Conservation (phyloP, 2,113 vertebrate genomes). For the Gopherus evgoodei region DNA sequence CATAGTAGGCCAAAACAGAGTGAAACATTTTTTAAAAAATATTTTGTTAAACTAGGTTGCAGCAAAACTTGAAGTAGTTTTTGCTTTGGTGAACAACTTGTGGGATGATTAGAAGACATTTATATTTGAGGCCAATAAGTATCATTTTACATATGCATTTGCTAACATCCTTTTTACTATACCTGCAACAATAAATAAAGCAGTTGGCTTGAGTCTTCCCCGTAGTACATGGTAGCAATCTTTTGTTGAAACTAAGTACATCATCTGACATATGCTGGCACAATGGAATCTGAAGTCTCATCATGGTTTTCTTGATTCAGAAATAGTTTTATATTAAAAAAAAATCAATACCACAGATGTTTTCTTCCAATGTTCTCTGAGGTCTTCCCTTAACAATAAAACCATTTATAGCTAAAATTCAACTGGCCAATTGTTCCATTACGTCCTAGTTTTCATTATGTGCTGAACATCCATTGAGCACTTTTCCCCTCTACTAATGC, state of each 20-base stretch:
- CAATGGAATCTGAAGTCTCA: neutral
- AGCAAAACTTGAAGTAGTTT: neutral
- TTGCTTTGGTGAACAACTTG: neutral
- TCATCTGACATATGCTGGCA: neutral
- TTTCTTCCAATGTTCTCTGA: conserved; percentile 31
- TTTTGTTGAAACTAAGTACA: neutral
- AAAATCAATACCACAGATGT: neutral
- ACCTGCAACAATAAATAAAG: neutral
- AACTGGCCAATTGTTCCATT: conserved; percentile 70
- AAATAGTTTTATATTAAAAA: neutral
- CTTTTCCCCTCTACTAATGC: conserved; percentile 74
- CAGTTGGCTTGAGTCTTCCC: neutral
- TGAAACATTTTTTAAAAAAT: neutral
- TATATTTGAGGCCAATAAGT: neutral
- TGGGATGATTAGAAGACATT: neutral
- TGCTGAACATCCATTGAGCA: conserved; percentile 77
- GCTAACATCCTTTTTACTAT: neutral
- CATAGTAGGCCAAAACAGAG: neutral
- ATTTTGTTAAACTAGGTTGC: neutral
- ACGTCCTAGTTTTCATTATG: conserved; percentile 72
- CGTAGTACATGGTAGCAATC: neutral
- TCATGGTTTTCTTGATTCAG: neutral
- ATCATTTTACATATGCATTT: neutral
- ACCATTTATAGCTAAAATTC: conserved; percentile 65
- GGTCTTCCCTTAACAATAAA: conserved; percentile 56